phyloP scores from a whole-genome alignment of 2,888 invertebrate species.

The Oconnorella tubifera region DNA sequence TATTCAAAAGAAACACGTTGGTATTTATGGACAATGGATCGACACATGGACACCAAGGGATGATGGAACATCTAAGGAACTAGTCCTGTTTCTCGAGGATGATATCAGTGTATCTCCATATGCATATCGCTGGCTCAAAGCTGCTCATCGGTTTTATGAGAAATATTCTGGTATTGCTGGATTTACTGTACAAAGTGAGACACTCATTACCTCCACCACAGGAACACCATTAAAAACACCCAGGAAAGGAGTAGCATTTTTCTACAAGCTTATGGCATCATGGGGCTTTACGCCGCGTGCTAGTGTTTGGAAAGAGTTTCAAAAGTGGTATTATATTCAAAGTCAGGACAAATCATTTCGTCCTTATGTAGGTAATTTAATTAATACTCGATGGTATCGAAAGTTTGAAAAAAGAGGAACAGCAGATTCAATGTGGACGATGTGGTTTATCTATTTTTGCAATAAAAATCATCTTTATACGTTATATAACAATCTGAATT shows the following conservation, averaged over 20 bases:
- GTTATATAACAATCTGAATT: constrained; percentile 39
- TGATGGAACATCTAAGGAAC: constrained; percentile 34
- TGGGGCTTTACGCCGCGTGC: constrained; percentile 31
- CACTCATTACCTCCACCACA: constrained; percentile 31
- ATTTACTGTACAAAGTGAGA: constrained; percentile 38
- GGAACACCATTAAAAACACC: constrained; percentile 23
- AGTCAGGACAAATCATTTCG: constrained; percentile 18
- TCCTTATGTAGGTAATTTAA: constrained; percentile 24
- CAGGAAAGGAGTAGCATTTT: constrained; percentile 11
- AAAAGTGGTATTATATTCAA: constrained; percentile 26
- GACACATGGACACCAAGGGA: constrained; percentile 39
- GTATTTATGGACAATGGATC: constrained; percentile 39
- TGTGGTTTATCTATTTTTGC: constrained; percentile 30
- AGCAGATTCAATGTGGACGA: constrained; percentile 27
- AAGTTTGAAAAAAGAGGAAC: constrained; percentile 12
- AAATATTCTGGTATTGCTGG: constrained; percentile 36
- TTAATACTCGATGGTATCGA: constrained; percentile 26
- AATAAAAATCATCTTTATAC: constrained; percentile 20
- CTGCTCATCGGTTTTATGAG: constrained; percentile 40
- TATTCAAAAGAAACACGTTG: constrained; percentile 32
- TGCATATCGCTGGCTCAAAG: constrained; percentile 42
- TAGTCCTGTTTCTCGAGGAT: constrained; percentile 45
- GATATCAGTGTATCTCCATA: constrained; percentile 43
- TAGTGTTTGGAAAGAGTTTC: constrained; percentile 25
- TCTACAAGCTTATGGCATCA: constrained; percentile 26